These are phyloP conservation scores for Sthenelais limicola DNA, from an alignment of 2,888 invertebrate species.

Conservation along the genomic window DNA sequence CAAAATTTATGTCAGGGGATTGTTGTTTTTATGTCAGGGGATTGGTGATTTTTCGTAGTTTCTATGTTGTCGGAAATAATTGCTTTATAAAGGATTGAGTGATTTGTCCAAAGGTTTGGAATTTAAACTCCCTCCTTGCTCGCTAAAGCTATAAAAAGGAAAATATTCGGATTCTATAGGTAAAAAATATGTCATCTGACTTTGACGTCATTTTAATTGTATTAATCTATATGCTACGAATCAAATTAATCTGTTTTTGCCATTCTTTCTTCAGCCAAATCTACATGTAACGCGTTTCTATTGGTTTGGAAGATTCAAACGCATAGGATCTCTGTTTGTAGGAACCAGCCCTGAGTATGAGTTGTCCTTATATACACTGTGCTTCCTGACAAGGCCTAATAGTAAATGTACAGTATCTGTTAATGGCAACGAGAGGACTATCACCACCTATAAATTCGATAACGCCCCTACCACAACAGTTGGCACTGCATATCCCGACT, in stretches of 20 bases:
- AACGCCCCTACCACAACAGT: conserved; percentile 41
- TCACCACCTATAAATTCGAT: conserved; percentile 44
- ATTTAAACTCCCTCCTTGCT: no score
- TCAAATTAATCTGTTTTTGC: neutral
- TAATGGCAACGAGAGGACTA: conserved; percentile 34
- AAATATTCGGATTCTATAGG: no score
- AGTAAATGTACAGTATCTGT: conserved; percentile 60
- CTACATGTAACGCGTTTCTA: conserved; percentile 32
- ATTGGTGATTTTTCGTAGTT: no score
- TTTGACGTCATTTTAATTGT: neutral
- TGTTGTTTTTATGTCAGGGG: no score
- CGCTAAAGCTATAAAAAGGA: no score
- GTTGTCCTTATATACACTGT: conserved; percentile 90
- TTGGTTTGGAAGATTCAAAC: conserved; percentile 43
- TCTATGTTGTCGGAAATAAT: no score
- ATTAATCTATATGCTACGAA: neutral
- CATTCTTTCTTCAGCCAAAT: conserved; percentile 21
- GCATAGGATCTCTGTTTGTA: conserved; percentile 54
- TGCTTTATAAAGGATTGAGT: no score
- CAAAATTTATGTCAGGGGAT: no score
- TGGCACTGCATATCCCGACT: conserved; percentile 47
- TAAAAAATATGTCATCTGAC: neutral
- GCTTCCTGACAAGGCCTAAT: conserved; percentile 85
- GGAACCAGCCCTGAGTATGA: conserved; percentile 87
- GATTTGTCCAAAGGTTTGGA: no score